Evolutionary conservation across 2,113 vertebrate genomes (phyloP), one percentile per base, ranked within the genome.

Genomic region (Tiliqua scincoides): DNA sequence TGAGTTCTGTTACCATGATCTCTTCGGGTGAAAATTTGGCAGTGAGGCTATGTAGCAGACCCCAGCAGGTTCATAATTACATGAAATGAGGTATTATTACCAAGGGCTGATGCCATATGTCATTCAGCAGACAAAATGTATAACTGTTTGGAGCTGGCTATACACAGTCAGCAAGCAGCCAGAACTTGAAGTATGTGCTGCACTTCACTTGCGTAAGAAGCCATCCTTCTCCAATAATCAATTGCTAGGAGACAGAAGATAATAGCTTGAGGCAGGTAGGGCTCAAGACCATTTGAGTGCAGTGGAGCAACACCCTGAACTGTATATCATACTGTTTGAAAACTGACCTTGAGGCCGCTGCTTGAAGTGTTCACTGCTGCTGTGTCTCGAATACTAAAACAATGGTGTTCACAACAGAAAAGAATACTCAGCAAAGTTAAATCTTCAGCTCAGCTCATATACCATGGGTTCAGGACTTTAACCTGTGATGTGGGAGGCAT

Each of bases 81-180:
- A 75, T 89, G 82, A 91, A 84, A 82, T 54, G 48, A 59, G 21
- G 84, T 79, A 80, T 74, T 35, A 6, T n/a, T 79, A 74, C 35
- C 65, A 75, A 63, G 40, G 57, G 57, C 35, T 67, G 35, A 65
- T 79, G 11, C 77, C 67, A 59, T 79, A 57, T n/a, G 43, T 23
- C 21, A 12, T 65, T 72, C 57, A 73, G 40, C 37, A 17, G 61
- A 54, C 57, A 52, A 85, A 32, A 72, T 43, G 27, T 63, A 37
- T 79, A 35, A 73, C 23, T 74, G 27, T 54, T 84, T 40, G 15
- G 48, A 43, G 77, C 20, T 65, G 32, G 43, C 27, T 25, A 65
- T 73, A 40, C 7, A 30, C 25, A 63, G 40, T 83, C 54, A 79
- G n/a, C 40, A 70, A 84, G 25, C n/a, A 73, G 68, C 54, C 82